Conservation (phyloP, 2,113 vertebrate species). For the Isurus oxyrinchus region DNA sequence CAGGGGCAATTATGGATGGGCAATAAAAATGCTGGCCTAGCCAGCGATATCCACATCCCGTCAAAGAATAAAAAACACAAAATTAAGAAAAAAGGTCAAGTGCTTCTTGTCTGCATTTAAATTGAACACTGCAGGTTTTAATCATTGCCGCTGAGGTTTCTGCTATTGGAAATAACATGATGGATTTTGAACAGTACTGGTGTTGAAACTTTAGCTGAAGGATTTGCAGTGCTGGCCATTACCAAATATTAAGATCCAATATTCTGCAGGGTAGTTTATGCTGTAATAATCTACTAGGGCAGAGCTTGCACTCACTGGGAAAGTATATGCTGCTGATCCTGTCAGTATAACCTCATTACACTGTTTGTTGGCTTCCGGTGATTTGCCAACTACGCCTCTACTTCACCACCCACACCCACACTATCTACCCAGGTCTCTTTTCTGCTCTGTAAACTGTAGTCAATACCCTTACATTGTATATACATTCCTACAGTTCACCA, state of each 20-base stretch:
- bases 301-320: not conserved
- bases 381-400: not conserved
- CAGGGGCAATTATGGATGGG: no score
- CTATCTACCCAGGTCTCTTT: no score
- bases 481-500: no score
- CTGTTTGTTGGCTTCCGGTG: not conserved
- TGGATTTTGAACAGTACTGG: not conserved
- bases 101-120: not conserved
- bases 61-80: no score
- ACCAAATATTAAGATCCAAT: no score
- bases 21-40: no score
- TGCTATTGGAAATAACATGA: not conserved
- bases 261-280: no score
- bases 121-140: not conserved
- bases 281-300: not conserved
- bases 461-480: no score
- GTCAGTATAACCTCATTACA: not conserved
- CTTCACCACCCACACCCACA: no score
- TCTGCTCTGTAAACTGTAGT: no score
- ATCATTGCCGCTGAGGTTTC: not conserved
- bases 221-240: not conserved
- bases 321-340: not conserved
- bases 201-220: not conserved
- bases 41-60: no score
- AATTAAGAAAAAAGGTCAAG: no score